Evolutionary conservation across 2,113 vertebrate species (phyloP), one percentile per base, ranked within the genome.

Genomic region (Peromyscus polionotus): DNA sequence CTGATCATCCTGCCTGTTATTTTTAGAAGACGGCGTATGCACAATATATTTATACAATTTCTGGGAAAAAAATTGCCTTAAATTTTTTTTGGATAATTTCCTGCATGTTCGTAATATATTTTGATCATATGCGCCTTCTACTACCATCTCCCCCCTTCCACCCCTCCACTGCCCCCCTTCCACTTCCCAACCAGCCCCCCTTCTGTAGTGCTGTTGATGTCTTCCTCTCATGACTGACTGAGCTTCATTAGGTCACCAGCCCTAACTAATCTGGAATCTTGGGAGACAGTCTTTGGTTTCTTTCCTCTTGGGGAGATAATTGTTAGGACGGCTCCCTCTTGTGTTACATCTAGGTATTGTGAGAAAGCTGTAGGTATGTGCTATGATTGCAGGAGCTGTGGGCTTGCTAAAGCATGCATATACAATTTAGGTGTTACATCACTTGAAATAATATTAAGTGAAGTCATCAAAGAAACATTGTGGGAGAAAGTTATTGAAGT

Each of bases 311-410:
- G 42, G 89, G 76, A 80, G 28, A 67, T 95, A 12, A 28, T 54
- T 94, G 61, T 95, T 93, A 88, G 33, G 1, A 3, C 80, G 14
- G 68, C 88, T 96, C 96, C 95, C 96, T 92, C 84, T 97, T 93
- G 80, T 95, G 94, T 89, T 94, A 3, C 13, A 6, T 88, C 0
- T 7, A 63, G 76, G 42, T 42, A 48, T 12, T n/a, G 48, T 59
- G 51, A 5, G 68, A 83, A 5, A 73, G 45, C 13, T 54, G 4
- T 73, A 36, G 17, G 45, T 70, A 1, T 57, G 22, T 77, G 57
- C 2, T 80, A 26, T 16, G 73, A 45, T 31, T 42, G 42, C 31
- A 31, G 8, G 12, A 76, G 26, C 63, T 85, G 13, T 31, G 12
- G 75, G 17, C 39, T 83, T 67, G 28, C 36, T 70, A 83, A 84